These are phyloP conservation scores for Upupa epops DNA, from an alignment of 2,113 vertebrate species.

Conservation along the genomic window DNA sequence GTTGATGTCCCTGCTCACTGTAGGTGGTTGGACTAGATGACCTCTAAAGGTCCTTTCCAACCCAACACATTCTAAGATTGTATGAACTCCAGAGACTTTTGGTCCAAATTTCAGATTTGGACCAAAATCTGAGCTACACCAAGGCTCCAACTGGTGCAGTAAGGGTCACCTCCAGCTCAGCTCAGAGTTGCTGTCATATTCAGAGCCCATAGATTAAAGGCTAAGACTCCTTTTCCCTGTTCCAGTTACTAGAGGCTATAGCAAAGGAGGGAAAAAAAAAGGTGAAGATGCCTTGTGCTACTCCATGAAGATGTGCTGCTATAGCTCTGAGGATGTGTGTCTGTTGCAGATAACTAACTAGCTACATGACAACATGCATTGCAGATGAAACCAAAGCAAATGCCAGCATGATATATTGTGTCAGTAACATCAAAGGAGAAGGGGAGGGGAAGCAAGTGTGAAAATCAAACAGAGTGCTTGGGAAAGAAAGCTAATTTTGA, in stretches of 20 bases:
- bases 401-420: constrained; percentile 48
- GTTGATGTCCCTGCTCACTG: too few relatives aligned
- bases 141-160: neutral
- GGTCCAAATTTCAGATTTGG: neutral
- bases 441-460: constrained; percentile 45
- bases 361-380: constrained; percentile 50
- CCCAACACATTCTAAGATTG: too few relatives aligned
- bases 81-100: too few relatives aligned
- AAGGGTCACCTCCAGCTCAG: neutral
- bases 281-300: neutral
- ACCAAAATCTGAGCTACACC: neutral
- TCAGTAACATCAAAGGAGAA: constrained; percentile 56
- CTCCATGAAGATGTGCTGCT: neutral
- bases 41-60: too few relatives aligned
- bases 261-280: neutral
- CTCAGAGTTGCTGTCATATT: neutral
- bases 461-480: constrained; percentile 59
- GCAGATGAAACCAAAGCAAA: constrained; percentile 63
- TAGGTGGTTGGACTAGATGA: too few relatives aligned
- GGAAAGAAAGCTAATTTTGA: constrained; percentile 68
- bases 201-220: neutral
- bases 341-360: constrained; percentile 40
- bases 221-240: neutral
- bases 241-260: neutral
- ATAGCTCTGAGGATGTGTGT: neutral